Base-by-base conservation (phyloP, 2,888 invertebrate genomes). In the Drosophila mayaguana region DNA sequence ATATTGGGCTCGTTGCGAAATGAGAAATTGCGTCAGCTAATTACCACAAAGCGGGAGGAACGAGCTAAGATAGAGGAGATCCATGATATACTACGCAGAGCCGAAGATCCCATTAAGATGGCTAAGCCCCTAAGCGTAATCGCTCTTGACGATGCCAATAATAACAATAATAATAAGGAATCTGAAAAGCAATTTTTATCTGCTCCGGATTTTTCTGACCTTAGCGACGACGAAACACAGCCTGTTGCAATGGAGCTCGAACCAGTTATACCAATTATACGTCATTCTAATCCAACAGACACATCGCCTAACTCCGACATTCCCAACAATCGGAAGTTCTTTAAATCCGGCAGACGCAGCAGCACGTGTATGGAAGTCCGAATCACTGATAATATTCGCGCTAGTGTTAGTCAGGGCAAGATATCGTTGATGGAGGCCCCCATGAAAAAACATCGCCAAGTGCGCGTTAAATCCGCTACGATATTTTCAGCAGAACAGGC, bases 401-500 rank as follows among this genome's bases (percentile, higher is more conserved):
- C 91, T 14, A 91, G 88, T 6, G 85, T 92, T 0, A 90, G 72
- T 32, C 88, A 91, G 64, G 92, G 92, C 0, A 92, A 87, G 66
- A 80, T 92, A 42, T 72, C 83, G 0, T 71, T 92, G 56, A 65
- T 92, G 40, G 80, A 84, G 50, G 74, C 85, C 4, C 71, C 80
- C 0, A 32, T 46, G 1, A 72, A 55, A 6, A 86, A 71, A 38
- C 57, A 55, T 4, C 68, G 85, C 20, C 55, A 72, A 20, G 70
- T 87, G 18, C 82, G 80, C 4, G 80, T 87, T 6, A 81, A 70
- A 40, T 87, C 80, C 50, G 72, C 77, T 36, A 87, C 81, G 0
- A 87, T 88, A 53, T 92, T 92, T 55, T 88, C 92, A 5, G 89
- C 87, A 12, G 93, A 92, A 68, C 92, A 92, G 66, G 92, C 92